A percentile compares a stretch with the other conserved stretches of the same genome.
phyloP scores from a whole-genome alignment of 2,797 vertebrate genomes.

The Thripadectes ignobilis region DNA sequence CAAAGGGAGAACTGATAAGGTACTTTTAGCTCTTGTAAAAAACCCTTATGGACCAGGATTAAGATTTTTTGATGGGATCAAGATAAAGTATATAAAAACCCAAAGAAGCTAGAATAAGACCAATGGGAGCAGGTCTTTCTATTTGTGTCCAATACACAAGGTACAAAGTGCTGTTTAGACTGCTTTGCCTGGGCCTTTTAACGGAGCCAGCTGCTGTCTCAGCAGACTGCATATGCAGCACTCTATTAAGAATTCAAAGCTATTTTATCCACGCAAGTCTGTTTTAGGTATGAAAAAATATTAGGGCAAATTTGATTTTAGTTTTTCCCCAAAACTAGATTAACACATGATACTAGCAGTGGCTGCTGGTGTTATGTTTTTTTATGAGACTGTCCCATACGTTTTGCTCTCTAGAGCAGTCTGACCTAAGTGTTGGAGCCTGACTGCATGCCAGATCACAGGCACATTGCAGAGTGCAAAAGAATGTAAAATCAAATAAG shows the following conservation, averaged over 20 bases:
- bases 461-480: neutral
- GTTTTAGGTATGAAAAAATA: neutral
- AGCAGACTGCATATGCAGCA: neutral
- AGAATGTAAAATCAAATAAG: neutral
- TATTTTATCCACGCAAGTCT: neutral
- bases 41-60: neutral
- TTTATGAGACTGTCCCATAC: neutral
- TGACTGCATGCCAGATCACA: neutral
- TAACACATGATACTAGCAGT: neutral
- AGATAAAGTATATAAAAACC: slow-evolving; percentile 35
- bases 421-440: neutral
- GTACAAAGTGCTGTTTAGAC: neutral
- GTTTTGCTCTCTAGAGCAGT: neutral
- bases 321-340: neutral
- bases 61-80: slow-evolving; percentile 25
- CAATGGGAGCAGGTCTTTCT: neutral
- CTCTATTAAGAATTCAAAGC: neutral
- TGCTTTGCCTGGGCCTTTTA: neutral
- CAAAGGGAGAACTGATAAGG: slow-evolving; percentile 5
- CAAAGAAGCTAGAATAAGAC: neutral
- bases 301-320: neutral
- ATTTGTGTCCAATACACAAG: neutral
- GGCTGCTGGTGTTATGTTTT: neutral
- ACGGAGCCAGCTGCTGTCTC: neutral
- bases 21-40: slow-evolving; percentile 4